These are phyloP conservation scores for Maccullochella peelii DNA, from an alignment of 2,113 vertebrate species.

Conservation along the genomic window DNA sequence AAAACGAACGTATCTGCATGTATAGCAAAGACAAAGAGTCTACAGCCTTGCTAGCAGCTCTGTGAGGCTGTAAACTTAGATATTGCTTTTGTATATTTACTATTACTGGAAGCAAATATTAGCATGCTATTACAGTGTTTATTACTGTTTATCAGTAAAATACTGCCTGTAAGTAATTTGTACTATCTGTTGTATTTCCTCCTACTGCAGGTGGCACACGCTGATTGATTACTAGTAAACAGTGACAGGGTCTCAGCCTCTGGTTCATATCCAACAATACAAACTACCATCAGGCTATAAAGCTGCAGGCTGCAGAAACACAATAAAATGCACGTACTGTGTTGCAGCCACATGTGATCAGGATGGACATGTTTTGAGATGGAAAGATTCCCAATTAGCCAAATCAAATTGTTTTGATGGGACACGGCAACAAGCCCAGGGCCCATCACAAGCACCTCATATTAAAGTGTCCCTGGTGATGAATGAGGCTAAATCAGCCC, in stretches of 20 bases:
- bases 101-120: constrained; percentile 5
- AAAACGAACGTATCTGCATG: neutral
- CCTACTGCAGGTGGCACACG: neutral
- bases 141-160: constrained; percentile 26
- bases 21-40: no score
- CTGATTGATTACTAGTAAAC: neutral
- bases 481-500: constrained; percentile 64
- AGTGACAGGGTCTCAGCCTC: constrained; percentile 13
- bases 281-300: constrained; percentile 55
- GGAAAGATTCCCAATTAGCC: constrained; percentile 57
- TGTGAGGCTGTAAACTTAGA: no score
- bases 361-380: constrained; percentile 48
- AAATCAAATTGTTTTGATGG: constrained; percentile 69
- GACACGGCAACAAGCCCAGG: constrained; percentile 44
- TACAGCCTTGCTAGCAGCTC: neutral
- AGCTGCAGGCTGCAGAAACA: constrained; percentile 45
- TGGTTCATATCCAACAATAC: constrained; percentile 46
- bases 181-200: constrained; percentile 23
- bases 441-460: constrained; percentile 52
- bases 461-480: constrained; percentile 77
- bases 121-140: neutral
- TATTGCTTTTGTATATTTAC: no score
- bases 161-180: constrained; percentile 6
- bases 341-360: constrained; percentile 55
- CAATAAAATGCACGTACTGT: constrained; percentile 51